Conservation (phyloP, 2,888 invertebrate genomes). For the Mystacides longicornis region DNA sequence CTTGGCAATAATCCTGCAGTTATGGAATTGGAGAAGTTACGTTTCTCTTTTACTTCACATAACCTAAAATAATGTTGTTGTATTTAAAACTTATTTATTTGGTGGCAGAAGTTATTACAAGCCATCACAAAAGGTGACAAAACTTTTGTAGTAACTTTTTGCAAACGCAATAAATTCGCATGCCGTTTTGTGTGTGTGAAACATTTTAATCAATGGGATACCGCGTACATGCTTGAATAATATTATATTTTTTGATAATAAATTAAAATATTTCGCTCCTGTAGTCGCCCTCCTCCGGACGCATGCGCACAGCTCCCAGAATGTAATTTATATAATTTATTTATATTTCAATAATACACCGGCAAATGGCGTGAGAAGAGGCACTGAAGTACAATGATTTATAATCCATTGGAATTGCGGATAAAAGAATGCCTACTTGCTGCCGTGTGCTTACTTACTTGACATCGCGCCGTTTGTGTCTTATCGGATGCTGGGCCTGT, state of each 20-base stretch:
- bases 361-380: slow-evolving; percentile 26
- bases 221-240: background rate
- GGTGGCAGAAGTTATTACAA: no score
- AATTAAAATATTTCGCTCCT: slow-evolving; percentile 17
- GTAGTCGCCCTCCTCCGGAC: slow-evolving; percentile 17
- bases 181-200: slow-evolving; percentile 1
- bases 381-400: slow-evolving; percentile 26
- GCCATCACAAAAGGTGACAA: no score
- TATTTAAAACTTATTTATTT: no score
- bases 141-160: no score
- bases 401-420: slow-evolving; percentile 16
- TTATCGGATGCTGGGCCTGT: no score
- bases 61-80: no score
- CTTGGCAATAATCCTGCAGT: no score
- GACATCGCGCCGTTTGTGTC: no score
- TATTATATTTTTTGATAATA: slow-evolving; percentile 14
- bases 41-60: no score
- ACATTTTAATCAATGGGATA: slow-evolving; percentile 17
- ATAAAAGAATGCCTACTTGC: no score
- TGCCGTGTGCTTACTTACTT: no score
- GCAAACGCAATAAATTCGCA: background rate
- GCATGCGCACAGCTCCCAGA: slow-evolving; percentile 10
- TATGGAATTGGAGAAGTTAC: no score
- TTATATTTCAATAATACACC: slow-evolving; percentile 26
- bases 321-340: slow-evolving; percentile 21